phyloP scores from a whole-genome alignment of 2,797 vertebrate species.

The Epinephelus awoara region DNA sequence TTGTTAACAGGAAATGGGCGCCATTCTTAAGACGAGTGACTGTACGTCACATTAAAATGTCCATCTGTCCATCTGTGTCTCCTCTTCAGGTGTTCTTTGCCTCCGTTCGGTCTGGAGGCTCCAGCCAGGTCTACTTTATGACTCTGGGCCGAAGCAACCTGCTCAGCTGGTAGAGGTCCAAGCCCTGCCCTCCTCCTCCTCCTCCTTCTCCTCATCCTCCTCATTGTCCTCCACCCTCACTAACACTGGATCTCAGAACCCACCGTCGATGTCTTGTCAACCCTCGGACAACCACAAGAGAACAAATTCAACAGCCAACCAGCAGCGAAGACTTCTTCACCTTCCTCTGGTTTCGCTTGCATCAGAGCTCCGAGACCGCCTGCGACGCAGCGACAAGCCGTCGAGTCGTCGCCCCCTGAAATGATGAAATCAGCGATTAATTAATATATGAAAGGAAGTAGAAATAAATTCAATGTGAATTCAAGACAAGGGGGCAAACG shows the following conservation, averaged over 20 bases:
- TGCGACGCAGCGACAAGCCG: constrained; percentile 28
- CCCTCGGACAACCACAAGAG: constrained; percentile 81
- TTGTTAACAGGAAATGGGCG: too few relatives aligned
- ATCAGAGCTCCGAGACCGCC: constrained; percentile 18
- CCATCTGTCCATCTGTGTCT: neutral
- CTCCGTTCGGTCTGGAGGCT: constrained; percentile 92
- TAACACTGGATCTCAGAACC: constrained; percentile 83
- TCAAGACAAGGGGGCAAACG: constrained; percentile 28
- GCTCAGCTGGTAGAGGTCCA: constrained; percentile 92
- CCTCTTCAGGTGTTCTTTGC: constrained; percentile 90
- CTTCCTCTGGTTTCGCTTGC: constrained; percentile 16
- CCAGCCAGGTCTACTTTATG: constrained; percentile 97
- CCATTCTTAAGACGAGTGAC: too few relatives aligned
- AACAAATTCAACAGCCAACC: constrained; percentile 30
- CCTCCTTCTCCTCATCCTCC: constrained; percentile 67
- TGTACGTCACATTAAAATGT: constrained; percentile 34
- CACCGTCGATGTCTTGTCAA: constrained; percentile 84
- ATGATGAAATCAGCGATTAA: constrained; percentile 54
- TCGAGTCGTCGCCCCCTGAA: constrained; percentile 52
- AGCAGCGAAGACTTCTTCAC: constrained; percentile 25
- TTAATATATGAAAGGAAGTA: constrained; percentile 41
- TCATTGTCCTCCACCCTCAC: constrained; percentile 70
- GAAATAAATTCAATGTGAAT: constrained; percentile 67
- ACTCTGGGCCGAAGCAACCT: constrained; percentile 91
- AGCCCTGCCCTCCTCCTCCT: constrained; percentile 73